phyloP scores from a whole-genome alignment of 2,888 invertebrate genomes.

The Clunio marinus region DNA sequence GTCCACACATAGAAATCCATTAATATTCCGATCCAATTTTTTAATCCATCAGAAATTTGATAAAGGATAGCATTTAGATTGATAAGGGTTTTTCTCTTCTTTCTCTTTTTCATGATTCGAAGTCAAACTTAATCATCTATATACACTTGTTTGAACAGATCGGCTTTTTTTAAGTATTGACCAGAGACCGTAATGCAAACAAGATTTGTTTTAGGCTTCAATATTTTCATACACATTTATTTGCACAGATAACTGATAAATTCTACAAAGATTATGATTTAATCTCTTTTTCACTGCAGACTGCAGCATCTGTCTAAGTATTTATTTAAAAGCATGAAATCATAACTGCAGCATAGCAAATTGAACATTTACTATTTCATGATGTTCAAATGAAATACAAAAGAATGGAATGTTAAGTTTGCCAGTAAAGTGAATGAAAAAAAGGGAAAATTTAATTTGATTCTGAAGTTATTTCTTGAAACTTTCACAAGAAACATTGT shows the following conservation, averaged over 20 bases:
- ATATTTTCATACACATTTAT: too few relatives aligned
- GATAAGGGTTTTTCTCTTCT: conserved; percentile 28
- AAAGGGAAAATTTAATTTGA: too few relatives aligned
- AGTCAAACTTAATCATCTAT: not conserved
- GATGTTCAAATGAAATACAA: too few relatives aligned
- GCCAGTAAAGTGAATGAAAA: too few relatives aligned
- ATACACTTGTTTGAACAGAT: not conserved
- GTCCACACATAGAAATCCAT: conserved; percentile 25
- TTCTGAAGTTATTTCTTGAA: not conserved
- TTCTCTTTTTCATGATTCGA: too few relatives aligned
- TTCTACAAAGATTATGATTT: conserved; percentile 11
- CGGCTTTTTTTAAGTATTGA: not conserved
- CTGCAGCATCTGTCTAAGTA: too few relatives aligned
- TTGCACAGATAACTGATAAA: too few relatives aligned
- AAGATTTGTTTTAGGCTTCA: not conserved
- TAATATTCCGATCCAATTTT: conserved; percentile 36
- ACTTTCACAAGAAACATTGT: conserved; percentile 7
- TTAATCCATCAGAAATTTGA: conserved; percentile 38
- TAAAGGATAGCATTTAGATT: conserved; percentile 20
- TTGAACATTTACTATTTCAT: too few relatives aligned
- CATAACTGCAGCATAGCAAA: too few relatives aligned
- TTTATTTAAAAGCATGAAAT: too few relatives aligned
- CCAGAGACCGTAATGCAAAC: conserved; percentile 7
- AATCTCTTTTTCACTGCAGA: too few relatives aligned
- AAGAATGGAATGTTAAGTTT: too few relatives aligned